Evolutionary conservation across 2,113 vertebrate species (phyloP).

Genomic region (Hippotragus niger): DNA sequence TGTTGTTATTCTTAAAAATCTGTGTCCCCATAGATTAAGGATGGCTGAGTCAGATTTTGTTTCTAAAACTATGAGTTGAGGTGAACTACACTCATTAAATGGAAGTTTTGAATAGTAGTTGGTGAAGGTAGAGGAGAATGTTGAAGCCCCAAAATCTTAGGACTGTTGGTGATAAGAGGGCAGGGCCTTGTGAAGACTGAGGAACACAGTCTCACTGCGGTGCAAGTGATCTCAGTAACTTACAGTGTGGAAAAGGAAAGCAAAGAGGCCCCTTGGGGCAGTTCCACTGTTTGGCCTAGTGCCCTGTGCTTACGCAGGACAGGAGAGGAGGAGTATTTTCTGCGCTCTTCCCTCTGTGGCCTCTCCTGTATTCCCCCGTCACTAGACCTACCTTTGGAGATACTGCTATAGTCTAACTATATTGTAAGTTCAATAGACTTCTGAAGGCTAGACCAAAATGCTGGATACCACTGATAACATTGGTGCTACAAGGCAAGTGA

Average conservation of each 20-base stretch:
- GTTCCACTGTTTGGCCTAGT: neutral
- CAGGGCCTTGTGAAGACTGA: neutral
- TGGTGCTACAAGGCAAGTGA: conserved; percentile 13
- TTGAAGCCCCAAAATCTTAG: neutral
- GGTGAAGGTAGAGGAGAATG: neutral
- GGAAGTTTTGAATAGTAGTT: neutral
- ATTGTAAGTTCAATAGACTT: neutral
- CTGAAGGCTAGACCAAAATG: neutral
- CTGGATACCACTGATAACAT: neutral
- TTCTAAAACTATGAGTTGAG: neutral
- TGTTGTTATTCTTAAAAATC: neutral
- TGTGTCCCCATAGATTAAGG: neutral
- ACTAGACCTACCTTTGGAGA: neutral
- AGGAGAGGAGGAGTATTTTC: neutral
- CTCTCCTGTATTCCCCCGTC: neutral
- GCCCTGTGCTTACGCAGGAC: neutral
- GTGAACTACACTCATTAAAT: neutral
- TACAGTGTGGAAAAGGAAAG: neutral
- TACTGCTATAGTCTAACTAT: neutral
- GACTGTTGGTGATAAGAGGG: neutral
- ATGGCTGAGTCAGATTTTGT: neutral
- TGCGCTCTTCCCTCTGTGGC: neutral
- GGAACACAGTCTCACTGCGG: neutral
- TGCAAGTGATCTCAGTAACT: neutral
- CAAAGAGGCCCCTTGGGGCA: neutral